Evolutionary conservation across 2,113 vertebrate genomes (phyloP).

Genomic region (Brachypodius melanocephalos): DNA sequence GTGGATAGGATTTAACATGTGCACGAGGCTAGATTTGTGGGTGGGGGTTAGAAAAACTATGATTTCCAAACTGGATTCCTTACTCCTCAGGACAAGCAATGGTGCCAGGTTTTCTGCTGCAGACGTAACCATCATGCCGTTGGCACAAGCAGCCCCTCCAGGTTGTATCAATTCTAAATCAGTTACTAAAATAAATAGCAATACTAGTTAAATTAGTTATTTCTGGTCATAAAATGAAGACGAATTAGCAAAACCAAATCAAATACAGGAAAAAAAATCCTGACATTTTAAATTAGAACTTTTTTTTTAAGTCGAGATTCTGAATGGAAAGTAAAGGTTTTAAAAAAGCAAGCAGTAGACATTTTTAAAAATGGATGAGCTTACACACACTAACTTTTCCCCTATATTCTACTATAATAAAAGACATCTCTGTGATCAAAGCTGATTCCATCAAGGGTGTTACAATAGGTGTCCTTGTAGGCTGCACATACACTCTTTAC

Average conservation of each 20-base stretch:
- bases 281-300: slow-evolving; percentile 20
- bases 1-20: neutral
- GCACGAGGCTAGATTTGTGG: neutral
- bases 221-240: slow-evolving; percentile 52
- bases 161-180: slow-evolving; percentile 46
- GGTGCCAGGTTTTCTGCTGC: slow-evolving; percentile 49
- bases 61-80: neutral
- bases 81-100: slow-evolving; percentile 36
- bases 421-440: neutral
- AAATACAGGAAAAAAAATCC: neutral
- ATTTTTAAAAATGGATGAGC: neutral
- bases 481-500: neutral
- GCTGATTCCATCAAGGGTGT: neutral
- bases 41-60: neutral
- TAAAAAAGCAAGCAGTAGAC: slow-evolving; percentile 7
- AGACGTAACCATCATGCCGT: neutral
- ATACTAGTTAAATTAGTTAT: slow-evolving; percentile 50
- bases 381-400: neutral
- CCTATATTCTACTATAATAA: neutral
- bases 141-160: slow-evolving; percentile 19
- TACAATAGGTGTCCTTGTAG: neutral
- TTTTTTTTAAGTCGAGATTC: slow-evolving; percentile 12
- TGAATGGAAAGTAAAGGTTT: slow-evolving; percentile 34
- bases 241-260: slow-evolving; percentile 1
- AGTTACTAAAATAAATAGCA: slow-evolving; percentile 51